A percentile compares a stretch with the other conserved stretches of the same genome.
These are phyloP conservation scores for Deroplatys truncata DNA, from an alignment of 2,888 invertebrate genomes.

Conservation along the genomic window DNA sequence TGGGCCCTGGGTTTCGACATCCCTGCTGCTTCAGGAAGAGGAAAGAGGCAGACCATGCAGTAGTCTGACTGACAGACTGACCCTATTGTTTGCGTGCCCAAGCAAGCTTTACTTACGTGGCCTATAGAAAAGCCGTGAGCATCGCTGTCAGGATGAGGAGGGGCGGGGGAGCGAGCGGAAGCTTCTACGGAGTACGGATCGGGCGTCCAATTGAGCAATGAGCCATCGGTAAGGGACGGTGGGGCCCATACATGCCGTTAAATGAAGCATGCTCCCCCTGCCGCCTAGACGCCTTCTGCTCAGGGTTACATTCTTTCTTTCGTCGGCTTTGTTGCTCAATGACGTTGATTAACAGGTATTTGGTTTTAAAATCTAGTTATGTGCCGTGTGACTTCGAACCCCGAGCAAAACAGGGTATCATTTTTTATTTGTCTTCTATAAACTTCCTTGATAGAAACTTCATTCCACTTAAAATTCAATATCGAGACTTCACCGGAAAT, in stretches of 20 bases:
- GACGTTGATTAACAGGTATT: neutral
- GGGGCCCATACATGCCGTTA: constrained; percentile 5
- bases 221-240: constrained; percentile 7
- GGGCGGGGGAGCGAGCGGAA: constrained; percentile 11
- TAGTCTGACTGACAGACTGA: constrained; percentile 7
- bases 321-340: neutral
- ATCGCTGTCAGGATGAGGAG: neutral
- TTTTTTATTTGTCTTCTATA: too few relatives aligned
- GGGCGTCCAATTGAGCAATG: constrained; percentile 18
- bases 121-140: neutral
- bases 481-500: too few relatives aligned
- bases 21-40: neutral
- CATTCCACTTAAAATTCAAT: too few relatives aligned
- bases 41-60: neutral
- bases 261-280: neutral
- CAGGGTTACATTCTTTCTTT: neutral
- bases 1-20: neutral
- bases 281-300: neutral
- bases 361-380: too few relatives aligned
- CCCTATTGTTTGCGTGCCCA: constrained; percentile 17
- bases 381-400: too few relatives aligned
- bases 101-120: constrained; percentile 13
- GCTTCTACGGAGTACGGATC: constrained; percentile 9
- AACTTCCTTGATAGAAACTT: too few relatives aligned
- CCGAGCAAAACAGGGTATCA: too few relatives aligned